phyloP scores from a whole-genome alignment of 1,140 invertebrate genomes.

The Papilio polytes region DNA sequence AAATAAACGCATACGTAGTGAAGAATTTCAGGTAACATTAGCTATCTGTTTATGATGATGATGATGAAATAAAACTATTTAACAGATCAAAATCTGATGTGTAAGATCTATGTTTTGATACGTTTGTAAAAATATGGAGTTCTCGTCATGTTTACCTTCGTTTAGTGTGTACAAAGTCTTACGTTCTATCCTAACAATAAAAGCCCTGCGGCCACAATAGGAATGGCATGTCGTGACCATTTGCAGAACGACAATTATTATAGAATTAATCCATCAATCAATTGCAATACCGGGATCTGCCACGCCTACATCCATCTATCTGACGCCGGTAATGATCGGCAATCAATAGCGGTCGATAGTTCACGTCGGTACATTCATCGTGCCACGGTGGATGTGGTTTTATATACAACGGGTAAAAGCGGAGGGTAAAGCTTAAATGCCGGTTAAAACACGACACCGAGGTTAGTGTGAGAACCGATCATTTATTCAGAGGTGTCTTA shows the following conservation, averaged over 20 bases:
- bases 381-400: constrained; percentile 22
- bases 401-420: constrained; percentile 11
- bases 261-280: constrained; percentile 75
- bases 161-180: not conserved
- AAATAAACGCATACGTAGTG: not conserved
- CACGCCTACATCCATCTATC: constrained; percentile 60
- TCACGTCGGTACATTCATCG: constrained; percentile 49
- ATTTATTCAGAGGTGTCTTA: constrained; percentile 23
- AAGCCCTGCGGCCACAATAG: constrained; percentile 47
- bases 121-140: too few species aligned
- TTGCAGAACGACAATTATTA: constrained; percentile 66
- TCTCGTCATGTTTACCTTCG: not conserved
- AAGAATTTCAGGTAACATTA: not conserved
- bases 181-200: constrained; percentile 39
- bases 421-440: constrained; percentile 22
- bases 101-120: not conserved
- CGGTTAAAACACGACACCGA: constrained; percentile 32
- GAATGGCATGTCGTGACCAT: constrained; percentile 68
- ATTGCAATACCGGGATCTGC: constrained; percentile 63
- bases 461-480: constrained; percentile 23
- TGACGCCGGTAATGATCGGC: constrained; percentile 56
- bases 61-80: not conserved
- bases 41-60: not conserved
- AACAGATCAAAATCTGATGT: not conserved
- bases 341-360: constrained; percentile 67